These are phyloP conservation scores for Antedon mediterranea DNA, from an alignment of 53 echinoderm and acorn worm genomes.

Conservation along the genomic window DNA sequence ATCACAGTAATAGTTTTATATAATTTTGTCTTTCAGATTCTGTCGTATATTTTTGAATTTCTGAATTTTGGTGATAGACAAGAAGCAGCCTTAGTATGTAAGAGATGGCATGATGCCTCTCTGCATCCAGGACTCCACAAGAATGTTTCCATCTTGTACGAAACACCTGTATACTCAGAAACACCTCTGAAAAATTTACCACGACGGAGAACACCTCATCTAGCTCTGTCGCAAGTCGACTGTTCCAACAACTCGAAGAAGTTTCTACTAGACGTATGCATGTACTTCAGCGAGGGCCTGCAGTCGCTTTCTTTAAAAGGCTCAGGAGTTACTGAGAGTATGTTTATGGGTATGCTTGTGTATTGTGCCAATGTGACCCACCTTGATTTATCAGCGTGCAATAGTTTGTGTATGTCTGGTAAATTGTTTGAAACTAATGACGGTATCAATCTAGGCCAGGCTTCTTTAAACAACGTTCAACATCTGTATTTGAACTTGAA, in stretches of 20 bases:
- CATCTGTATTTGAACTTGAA: conserved; percentile 39
- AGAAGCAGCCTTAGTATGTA: conserved; percentile 54
- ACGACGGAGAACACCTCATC: conserved; percentile 63
- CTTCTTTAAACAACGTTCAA: conserved; percentile 31
- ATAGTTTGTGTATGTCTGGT: conserved; percentile 93
- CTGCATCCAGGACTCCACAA: conserved; percentile 71
- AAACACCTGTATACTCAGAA: conserved; percentile 33
- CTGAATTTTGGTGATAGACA: conserved; percentile 58
- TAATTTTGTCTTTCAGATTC: conserved; percentile 29
- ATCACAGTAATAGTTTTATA: no score
- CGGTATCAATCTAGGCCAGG: conserved; percentile 11
- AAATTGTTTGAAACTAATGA: conserved; percentile 44
- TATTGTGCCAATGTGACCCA: conserved; percentile 42
- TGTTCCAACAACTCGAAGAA: conserved; percentile 40
- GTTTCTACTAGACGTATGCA: conserved; percentile 55
- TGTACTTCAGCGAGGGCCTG: conserved; percentile 62
- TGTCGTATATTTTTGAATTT: conserved; percentile 67
- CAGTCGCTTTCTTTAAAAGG: conserved; percentile 56
- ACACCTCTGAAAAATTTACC: conserved; percentile 43
- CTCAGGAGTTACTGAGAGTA: conserved; percentile 57
- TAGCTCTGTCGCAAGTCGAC: conserved; percentile 64
- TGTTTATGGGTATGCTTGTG: conserved; percentile 51
- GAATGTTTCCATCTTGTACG: conserved; percentile 48
- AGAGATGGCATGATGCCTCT: conserved; percentile 62
- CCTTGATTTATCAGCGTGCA: conserved; percentile 77